Base-by-base conservation (phyloP, 2,797 vertebrate species). In the Pseudochirops cupreus region DNA sequence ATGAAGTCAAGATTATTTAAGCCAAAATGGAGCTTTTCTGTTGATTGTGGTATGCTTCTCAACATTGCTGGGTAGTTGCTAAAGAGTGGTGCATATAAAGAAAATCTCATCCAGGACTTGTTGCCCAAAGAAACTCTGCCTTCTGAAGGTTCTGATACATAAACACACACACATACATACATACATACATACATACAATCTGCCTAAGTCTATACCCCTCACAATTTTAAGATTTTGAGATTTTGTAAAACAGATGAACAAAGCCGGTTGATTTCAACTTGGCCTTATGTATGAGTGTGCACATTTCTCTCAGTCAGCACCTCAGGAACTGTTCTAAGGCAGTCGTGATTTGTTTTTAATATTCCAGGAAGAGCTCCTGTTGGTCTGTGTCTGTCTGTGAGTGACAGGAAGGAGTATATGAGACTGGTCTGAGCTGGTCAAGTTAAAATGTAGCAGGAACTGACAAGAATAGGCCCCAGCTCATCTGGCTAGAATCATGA, bases 181-280 rank as follows among this genome's bases (percentile, higher is more conserved):
- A 58, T 10, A 58, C 4, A 33, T 33, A 33, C 55, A 91, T 93
- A 28, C 56, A 93, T 96, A 50, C 33, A 92, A 56, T 74, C 93
- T 91, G 95, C 89, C 91, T 91, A 91, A 94, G 91, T 93, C 12
- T 0, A 1, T 90, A 93, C 94, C 92, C 87, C 94, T 96, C 54
- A 95, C 2, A 0, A 31, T 55, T 24, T 10, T 92, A 96, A 57
- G 93, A 93, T 96, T 95, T 46, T 90, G 96, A 97, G 95, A 96
- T 82, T 96, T 92, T 31, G 31, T 0, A 39, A 0, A 54, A 55
- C 94, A 52, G 55, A 91, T 0, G 0, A 50, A 74, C 74, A 96
- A 96, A 97, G 90, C 97, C 93, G 33, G 33, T 74, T 39, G 16
- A 14, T 39, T 74, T 74, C 31, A 67, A n/a, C 59, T 67, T 67